Conservation (phyloP, 2,888 invertebrate genomes). For the Melinopterus prodromus region DNA sequence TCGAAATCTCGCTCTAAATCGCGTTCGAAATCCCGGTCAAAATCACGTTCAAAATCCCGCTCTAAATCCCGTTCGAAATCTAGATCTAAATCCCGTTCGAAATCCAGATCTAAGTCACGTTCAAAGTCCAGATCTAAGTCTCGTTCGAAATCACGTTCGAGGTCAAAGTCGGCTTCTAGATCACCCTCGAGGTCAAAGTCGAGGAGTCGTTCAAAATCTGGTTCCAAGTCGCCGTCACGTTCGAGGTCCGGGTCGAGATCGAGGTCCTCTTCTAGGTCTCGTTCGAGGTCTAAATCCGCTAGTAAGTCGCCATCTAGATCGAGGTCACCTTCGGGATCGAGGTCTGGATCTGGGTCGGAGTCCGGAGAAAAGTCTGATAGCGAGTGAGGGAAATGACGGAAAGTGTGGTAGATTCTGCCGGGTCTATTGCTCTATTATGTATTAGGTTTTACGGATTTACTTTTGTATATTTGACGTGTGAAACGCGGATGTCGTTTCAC, state of each 20-base stretch:
- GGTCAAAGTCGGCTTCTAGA: conserved; percentile 48
- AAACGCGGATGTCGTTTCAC: background rate
- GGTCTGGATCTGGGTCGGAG: conserved; percentile 49
- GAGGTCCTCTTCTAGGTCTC: conserved; percentile 37
- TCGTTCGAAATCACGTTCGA: conserved; percentile 49
- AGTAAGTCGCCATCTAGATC: conserved; percentile 46
- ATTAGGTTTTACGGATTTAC: background rate
- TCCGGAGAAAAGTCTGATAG: conserved; percentile 50
- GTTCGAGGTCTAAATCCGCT: conserved; percentile 41
- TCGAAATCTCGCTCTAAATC: conserved; percentile 50
- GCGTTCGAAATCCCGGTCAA: conserved; percentile 50
- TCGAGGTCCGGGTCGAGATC: conserved; percentile 50
- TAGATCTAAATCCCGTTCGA: conserved; percentile 49
- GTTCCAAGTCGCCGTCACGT: conserved; percentile 48
- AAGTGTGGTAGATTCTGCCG: background rate
- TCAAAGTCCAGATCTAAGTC: conserved; percentile 52
- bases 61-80: conserved; percentile 51
- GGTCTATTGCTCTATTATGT: background rate
- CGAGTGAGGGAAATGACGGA: conserved; percentile 27
- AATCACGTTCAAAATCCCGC: conserved; percentile 50
- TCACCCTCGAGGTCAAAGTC: conserved; percentile 52
- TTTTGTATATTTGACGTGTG: background rate
- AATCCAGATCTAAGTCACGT: conserved; percentile 50
- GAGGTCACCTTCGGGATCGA: conserved; percentile 51
- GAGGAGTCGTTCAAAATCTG: conserved; percentile 43